Evolutionary conservation across 2,888 invertebrate species (phyloP).

Genomic region (Caenorhabditis sp.): DNA sequence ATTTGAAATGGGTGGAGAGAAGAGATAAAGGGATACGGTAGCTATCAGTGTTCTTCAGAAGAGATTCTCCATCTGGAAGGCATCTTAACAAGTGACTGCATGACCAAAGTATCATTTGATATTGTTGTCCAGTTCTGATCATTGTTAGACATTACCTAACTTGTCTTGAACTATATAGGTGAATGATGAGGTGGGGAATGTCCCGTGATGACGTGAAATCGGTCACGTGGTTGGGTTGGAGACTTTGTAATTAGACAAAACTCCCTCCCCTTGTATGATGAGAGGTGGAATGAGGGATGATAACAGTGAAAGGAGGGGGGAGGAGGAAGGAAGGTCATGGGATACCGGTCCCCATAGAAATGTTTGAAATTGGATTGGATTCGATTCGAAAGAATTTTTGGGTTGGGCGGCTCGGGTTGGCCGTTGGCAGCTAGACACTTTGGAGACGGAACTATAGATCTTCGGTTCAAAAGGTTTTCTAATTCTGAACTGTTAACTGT

Average conservation of each 20-base stretch:
- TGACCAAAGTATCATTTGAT: not conserved
- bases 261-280: too few species aligned
- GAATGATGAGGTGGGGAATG: not conserved
- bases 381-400: not conserved
- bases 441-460: not conserved
- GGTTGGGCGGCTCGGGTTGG: not conserved
- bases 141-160: not conserved
- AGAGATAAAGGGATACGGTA: not conserved
- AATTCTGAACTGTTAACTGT: not conserved
- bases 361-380: not conserved
- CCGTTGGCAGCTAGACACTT: not conserved
- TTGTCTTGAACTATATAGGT: not conserved
- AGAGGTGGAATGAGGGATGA: constrained; percentile 5
- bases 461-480: not conserved
- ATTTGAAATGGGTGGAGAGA: not conserved
- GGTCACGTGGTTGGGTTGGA: constrained; percentile 2
- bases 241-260: not conserved
- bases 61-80: too few species aligned
- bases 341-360: not conserved
- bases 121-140: not conserved
- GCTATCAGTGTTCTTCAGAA: not conserved
- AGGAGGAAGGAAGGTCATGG: constrained; percentile 1
- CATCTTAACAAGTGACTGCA: not conserved
- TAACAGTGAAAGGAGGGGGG: too few species aligned
- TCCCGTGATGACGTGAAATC: constrained; percentile 11